Evolutionary conservation across 2,797 vertebrate species (phyloP), one percentile per base, ranked within the genome.

Genomic region (Hoplostethus mediterraneus): DNA sequence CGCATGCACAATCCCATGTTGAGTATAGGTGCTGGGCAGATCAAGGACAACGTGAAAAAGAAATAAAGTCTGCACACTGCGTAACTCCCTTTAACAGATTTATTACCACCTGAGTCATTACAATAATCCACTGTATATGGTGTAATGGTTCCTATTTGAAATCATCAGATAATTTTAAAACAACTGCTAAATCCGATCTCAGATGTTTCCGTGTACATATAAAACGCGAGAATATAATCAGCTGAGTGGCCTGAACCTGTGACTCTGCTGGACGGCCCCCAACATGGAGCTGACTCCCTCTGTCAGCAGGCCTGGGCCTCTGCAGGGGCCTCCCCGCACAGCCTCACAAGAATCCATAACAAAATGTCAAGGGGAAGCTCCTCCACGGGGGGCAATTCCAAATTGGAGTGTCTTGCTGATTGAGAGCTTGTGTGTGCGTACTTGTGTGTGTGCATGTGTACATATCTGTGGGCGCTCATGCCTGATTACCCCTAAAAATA

Each of bases 291-390:
- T 76, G 76, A 54, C 44, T 76, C 28, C 6, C 73, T 38, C 76
- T 53, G 55, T 85, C 80, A 84, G 83, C 74, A 68, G 58, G 51
- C 61, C 66, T 62, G n/a, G 59, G 21, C 21, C 3, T 3, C 81
- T 47, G 72, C 84, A 72, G 77, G 83, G 82, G 67, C 74, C 79
- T 84, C 82, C 67, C 67, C 75, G 38, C 58, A 52, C 66, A 63
- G 67, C 63, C 63, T 63, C 28, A 54, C 65, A 75, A 71, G 67
- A 85, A 90, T 83, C 82, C 77, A 78, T 81, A 75, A 70, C 81
- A 76, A 88, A 86, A 88, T 83, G 87, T 90, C 87, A 85, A 77
- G 40, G 33, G 77, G 68, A 88, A 80, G 75, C 81, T 70, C 65
- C 70, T 77, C 74, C 42, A 61, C 11, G 5, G 78, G 72, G 66